Evolutionary conservation across 2,113 vertebrate genomes (phyloP).

Genomic region (Alligator mississippiensis): DNA sequence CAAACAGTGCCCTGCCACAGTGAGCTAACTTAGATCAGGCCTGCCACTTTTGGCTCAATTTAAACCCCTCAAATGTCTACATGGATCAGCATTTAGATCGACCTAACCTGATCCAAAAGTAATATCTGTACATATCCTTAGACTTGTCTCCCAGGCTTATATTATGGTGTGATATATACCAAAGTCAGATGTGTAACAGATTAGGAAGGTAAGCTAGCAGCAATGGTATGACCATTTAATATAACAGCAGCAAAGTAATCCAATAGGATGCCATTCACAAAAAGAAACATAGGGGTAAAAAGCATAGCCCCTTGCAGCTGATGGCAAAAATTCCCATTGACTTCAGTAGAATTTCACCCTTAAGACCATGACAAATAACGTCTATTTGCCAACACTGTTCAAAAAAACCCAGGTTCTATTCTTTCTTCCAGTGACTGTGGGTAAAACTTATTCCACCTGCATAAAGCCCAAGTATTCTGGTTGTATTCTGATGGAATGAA

Average conservation of each 20-base stretch:
- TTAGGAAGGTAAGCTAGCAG: slow-evolving; percentile 1
- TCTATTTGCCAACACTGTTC: background rate
- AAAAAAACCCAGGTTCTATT: background rate
- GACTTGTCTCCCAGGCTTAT: slow-evolving; percentile 20
- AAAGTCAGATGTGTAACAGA: background rate
- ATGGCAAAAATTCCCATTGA: slow-evolving; percentile 1
- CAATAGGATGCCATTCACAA: background rate
- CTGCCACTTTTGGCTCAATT: too few species aligned
- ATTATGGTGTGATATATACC: background rate
- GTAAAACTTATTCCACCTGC: background rate
- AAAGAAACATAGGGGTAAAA: background rate
- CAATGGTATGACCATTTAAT: background rate
- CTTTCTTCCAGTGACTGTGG: background rate
- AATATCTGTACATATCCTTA: background rate
- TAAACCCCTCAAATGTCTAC: too few species aligned
- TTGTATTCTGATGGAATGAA: background rate
- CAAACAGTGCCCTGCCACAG: too few species aligned
- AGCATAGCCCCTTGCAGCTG: background rate
- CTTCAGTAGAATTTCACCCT: background rate
- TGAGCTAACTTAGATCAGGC: too few species aligned
- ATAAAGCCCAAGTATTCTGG: background rate
- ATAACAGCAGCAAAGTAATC: background rate
- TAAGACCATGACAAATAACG: background rate
- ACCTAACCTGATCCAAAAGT: too few species aligned
- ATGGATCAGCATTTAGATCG: too few species aligned